A percentile compares a stretch with the other conserved stretches of the same genome.
Evolutionary conservation across 2,113 vertebrate species (phyloP).

Genomic region (Ciconia maguari): DNA sequence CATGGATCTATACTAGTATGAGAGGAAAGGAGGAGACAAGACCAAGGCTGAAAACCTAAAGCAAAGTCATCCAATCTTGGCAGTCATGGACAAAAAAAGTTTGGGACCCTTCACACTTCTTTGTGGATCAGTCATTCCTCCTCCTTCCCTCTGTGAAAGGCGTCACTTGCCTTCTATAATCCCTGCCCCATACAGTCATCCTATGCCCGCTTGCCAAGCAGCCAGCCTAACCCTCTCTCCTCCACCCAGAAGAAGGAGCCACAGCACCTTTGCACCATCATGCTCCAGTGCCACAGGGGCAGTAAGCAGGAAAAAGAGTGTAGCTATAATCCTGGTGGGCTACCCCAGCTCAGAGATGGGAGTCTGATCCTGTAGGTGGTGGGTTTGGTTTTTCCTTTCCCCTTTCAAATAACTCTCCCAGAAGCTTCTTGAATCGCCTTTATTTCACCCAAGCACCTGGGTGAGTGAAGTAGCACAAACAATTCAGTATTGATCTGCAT

Average conservation of each 20-base stretch:
- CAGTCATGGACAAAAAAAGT: not conserved
- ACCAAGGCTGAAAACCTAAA: not conserved
- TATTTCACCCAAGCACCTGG: not conserved
- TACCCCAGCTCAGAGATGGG: not conserved
- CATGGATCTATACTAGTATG: not conserved
- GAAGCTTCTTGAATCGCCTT: not conserved
- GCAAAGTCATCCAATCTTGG: not conserved
- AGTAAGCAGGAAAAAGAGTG: not conserved
- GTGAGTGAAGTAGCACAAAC: not conserved
- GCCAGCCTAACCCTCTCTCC: not conserved
- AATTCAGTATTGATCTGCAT: rapidly evolving
- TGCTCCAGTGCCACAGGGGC: not conserved
- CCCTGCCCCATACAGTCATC: not conserved
- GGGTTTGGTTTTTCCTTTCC: not conserved
- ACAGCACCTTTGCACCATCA: not conserved
- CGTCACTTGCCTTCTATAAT: rapidly evolving
- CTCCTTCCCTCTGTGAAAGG: rapidly evolving
- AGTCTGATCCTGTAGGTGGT: not conserved
- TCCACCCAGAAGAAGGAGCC: not conserved
- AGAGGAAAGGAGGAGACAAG: not conserved
- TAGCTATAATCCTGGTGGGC: too few relatives aligned
- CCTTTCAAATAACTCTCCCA: not conserved
- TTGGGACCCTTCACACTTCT: not conserved
- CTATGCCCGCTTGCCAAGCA: not conserved
- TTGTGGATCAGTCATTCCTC: not conserved